Conservation (phyloP, 2,888 invertebrate species). For the Hemaris fuciformis region DNA sequence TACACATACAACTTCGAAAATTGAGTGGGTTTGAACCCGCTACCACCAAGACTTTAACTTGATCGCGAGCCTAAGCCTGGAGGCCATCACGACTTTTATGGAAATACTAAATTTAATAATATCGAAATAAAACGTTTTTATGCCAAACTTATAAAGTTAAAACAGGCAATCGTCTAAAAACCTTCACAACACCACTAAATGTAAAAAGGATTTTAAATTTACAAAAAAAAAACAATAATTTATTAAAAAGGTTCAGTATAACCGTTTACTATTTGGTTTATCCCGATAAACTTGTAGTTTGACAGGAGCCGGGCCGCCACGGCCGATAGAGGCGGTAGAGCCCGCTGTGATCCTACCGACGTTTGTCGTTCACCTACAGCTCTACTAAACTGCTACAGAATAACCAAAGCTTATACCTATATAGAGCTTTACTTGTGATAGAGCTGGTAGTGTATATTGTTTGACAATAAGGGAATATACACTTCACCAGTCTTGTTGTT, state of each 20-base stretch:
- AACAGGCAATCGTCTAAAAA: no score
- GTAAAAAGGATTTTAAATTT: not conserved
- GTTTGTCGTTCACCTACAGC: not conserved
- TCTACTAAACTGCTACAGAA: not conserved
- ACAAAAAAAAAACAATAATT: not conserved
- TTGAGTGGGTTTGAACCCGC: no score
- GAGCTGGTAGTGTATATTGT: not conserved
- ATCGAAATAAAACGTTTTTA: no score
- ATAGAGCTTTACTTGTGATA: not conserved
- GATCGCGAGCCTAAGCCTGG: no score
- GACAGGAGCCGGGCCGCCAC: not conserved
- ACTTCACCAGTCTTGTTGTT: no score
- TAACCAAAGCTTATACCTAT: not conserved
- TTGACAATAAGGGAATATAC: not conserved
- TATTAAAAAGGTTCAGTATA: no score
- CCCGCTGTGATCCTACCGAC: not conserved
- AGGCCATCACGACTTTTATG: no score
- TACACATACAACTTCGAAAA: no score
- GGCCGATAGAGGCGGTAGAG: not conserved
- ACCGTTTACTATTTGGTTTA: not conserved
- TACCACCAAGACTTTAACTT: no score
- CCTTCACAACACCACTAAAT: no score
- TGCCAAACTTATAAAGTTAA: no score
- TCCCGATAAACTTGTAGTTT: not conserved
- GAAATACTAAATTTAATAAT: no score